Evolutionary conservation across 2,888 invertebrate species (phyloP).

Genomic region (Hirudinaria manillensis): DNA sequence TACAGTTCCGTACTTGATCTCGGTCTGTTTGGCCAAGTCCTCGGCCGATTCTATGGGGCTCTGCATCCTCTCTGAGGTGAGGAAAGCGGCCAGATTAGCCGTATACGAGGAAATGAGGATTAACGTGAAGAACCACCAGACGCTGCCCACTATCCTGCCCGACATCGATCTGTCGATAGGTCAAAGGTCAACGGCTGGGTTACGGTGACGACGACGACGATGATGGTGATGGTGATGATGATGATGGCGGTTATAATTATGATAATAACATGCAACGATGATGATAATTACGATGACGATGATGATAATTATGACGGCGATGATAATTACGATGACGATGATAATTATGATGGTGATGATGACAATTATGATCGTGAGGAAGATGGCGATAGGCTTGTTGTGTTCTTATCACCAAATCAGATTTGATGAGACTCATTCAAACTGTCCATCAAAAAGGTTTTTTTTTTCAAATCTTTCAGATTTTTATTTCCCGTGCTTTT

Average conservation of each 20-base stretch:
- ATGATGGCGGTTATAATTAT: conserved; percentile 37
- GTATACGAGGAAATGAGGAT: conserved; percentile 97
- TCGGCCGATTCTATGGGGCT: conserved; percentile 86
- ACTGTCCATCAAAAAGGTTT: too few species aligned
- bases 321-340: conserved; percentile 38
- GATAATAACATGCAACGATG: too few species aligned
- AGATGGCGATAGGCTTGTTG: conserved; percentile 41
- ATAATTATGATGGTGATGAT: background rate
- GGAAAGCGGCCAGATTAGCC: conserved; percentile 85
- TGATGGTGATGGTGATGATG: background rate
- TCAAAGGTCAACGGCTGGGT: background rate
- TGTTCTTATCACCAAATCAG: too few species aligned
- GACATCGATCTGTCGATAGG: conserved; percentile 66
- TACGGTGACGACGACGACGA: too few species aligned
- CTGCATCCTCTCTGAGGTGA: conserved; percentile 91
- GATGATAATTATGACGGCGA: background rate
- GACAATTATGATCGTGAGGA: background rate
- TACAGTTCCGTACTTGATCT: conserved; percentile 82
- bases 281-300: background rate
- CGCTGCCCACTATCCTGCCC: conserved; percentile 89
- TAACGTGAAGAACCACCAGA: conserved; percentile 99
- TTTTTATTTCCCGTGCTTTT: too few species aligned
- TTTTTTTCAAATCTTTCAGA: too few species aligned
- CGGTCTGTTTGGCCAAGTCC: conserved; percentile 80
- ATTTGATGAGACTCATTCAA: too few species aligned